Percentiles rank a stretch among this genome's conserved stretches.
Conservation (phyloP, 35 echinoderm and acorn worm genomes). For the Lytechinus pictus region DNA sequence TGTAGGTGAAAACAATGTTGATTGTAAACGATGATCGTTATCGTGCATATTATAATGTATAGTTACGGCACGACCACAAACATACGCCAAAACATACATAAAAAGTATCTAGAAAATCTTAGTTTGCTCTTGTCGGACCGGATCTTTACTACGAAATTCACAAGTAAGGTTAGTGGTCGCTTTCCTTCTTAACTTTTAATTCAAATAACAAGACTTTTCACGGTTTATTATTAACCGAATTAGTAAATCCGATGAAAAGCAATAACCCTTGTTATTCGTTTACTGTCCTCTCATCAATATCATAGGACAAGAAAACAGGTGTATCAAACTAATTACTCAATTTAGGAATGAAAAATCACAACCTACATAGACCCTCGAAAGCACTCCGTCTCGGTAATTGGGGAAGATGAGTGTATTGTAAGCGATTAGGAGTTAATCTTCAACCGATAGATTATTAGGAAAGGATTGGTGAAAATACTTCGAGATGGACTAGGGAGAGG, state of each 20-base stretch:
- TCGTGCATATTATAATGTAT: too few relatives aligned
- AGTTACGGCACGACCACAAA: too few relatives aligned
- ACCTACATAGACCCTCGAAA: background rate
- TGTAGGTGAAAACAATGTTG: too few relatives aligned
- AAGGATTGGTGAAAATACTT: background rate
- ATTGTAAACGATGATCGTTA: too few relatives aligned
- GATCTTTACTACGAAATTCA: background rate
- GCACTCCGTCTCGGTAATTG: background rate
- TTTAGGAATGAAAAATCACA: conserved; percentile 6
- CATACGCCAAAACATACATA: too few relatives aligned
- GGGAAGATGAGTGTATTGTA: background rate
- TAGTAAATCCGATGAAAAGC: background rate
- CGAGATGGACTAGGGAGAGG: background rate
- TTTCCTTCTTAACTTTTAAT: background rate
- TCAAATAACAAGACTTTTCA: background rate
- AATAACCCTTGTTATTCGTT: background rate
- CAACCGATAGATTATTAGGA: background rate
- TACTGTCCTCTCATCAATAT: background rate
- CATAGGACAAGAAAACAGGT: background rate
- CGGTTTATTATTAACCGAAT: background rate
- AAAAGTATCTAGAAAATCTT: too few relatives aligned
- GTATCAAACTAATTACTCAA: background rate
- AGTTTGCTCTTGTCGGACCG: background rate
- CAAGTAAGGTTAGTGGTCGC: background rate
- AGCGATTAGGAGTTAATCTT: background rate